phyloP scores from a whole-genome alignment of 2,797 vertebrate genomes.

The Alca torda region DNA sequence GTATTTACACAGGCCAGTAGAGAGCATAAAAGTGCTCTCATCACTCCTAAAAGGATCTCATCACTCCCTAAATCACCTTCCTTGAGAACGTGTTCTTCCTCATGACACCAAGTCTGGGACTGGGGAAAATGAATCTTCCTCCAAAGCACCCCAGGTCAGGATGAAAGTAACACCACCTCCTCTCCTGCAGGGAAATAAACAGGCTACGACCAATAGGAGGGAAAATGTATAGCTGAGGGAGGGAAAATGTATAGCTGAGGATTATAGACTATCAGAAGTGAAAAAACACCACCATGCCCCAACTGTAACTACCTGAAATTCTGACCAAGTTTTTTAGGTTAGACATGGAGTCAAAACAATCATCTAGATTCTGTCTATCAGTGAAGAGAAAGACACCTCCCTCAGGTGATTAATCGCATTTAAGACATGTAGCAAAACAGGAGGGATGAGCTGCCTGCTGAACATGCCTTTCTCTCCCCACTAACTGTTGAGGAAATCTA shows the following conservation, averaged over 20 bases:
- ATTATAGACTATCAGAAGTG: neutral
- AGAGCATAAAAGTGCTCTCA: neutral
- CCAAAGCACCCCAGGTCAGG: neutral
- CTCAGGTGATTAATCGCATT: neutral
- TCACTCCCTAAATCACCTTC: neutral
- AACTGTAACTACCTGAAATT: neutral
- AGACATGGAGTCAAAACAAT: neutral
- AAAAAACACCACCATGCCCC: neutral
- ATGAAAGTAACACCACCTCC: neutral
- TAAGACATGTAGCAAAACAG: neutral
- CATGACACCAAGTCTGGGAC: neutral
- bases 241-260: neutral
- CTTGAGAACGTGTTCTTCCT: neutral
- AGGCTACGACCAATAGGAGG: neutral
- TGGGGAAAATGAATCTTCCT: neutral
- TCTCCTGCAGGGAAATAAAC: neutral
- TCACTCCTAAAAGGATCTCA: neutral
- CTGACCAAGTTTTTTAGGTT: neutral
- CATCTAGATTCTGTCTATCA: neutral
- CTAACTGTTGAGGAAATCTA: neutral
- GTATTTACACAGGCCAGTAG: neutral
- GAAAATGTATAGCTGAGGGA: neutral
- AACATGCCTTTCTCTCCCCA: neutral
- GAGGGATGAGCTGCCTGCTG: neutral
- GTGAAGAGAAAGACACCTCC: neutral